phyloP scores from a whole-genome alignment of 2,797 vertebrate species.

The Rhynchonycteris naso region DNA sequence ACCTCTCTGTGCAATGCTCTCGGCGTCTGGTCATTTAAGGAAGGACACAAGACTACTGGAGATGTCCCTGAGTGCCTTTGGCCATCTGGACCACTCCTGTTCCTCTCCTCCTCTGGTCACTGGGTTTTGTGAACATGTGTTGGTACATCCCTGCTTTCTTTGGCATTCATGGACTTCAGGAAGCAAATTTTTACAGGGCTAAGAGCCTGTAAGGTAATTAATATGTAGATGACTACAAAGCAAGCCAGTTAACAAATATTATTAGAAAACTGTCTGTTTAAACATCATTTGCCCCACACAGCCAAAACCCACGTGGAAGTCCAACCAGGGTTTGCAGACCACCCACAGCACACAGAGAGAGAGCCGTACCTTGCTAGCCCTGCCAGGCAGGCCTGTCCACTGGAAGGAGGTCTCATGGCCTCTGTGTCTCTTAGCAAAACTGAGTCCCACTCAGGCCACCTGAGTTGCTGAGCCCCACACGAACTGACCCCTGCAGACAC shows the following conservation, averaged over 20 bases:
- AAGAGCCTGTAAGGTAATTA: not conserved
- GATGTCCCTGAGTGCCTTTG: not conserved
- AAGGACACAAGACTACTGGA: not conserved
- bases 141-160: not conserved
- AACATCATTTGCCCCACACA: not conserved
- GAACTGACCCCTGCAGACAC: not conserved
- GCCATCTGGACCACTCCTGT: too few relatives aligned
- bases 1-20: not conserved
- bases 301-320: not conserved
- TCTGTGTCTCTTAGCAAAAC: not conserved
- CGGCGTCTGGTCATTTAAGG: not conserved
- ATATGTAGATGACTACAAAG: not conserved
- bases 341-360: too few relatives aligned
- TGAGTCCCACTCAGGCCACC: accelerated
- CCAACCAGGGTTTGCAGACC: not conserved
- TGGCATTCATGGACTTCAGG: not conserved
- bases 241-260: not conserved
- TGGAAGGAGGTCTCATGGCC: not conserved
- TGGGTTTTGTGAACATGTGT: not conserved
- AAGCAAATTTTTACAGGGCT: not conserved
- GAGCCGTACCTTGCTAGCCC: accelerated
- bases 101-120: not conserved
- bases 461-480: too few relatives aligned
- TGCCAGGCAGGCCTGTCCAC: not conserved
- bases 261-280: not conserved